Percentiles rank a stretch among this genome's conserved stretches.
Conservation (phyloP, 2,797 vertebrate species). For the Artibeus lituratus region DNA sequence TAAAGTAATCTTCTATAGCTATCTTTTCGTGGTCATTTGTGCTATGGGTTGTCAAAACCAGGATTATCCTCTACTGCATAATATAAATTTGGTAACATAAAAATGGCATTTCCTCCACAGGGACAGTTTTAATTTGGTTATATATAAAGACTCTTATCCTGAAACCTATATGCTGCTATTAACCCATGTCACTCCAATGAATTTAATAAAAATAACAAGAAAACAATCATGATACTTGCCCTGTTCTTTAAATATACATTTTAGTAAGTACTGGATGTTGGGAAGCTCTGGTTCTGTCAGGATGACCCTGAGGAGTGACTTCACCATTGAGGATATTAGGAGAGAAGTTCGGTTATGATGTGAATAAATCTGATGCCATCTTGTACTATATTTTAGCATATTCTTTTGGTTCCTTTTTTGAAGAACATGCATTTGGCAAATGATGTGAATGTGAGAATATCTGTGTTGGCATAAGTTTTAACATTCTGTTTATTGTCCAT, state of each 20-base stretch:
- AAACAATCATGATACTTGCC: background rate
- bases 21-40: background rate
- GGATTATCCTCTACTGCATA: background rate
- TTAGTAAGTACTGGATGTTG: background rate
- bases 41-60: background rate
- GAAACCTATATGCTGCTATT: background rate
- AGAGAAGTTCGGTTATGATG: background rate
- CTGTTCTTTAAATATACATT: background rate
- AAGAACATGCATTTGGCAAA: background rate
- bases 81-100: background rate
- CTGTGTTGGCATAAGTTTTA: slow-evolving; percentile 33
- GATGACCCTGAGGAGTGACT: background rate
- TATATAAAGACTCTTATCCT: background rate
- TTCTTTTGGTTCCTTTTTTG: background rate
- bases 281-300: background rate
- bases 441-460: background rate
- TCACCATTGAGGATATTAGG: background rate
- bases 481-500: slow-evolving; percentile 60
- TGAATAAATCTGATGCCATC: background rate
- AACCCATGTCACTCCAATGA: background rate
- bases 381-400: background rate
- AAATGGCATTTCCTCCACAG: background rate
- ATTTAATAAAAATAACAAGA: background rate
- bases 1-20: background rate
- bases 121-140: background rate